Base-by-base conservation (phyloP, 2,797 vertebrate species). In the Chelmon rostratus region DNA sequence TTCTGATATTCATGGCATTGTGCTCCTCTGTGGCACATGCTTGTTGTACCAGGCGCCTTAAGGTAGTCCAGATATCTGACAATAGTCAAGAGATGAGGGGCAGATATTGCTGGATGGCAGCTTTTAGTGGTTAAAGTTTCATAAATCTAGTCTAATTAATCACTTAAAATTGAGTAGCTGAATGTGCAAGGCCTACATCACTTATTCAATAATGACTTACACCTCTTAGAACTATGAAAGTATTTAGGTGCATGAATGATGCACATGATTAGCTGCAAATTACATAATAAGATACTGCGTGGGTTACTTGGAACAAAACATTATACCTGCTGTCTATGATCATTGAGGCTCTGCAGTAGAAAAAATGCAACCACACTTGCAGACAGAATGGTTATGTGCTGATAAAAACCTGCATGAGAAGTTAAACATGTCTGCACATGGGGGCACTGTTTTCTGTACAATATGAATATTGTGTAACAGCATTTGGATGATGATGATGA, bases 1-100 rank as follows among this genome's bases (percentile, higher is more conserved):
- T 19, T 88, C 75, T 83, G 69, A 77, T 62, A 66, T 44, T 68
- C 59, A 19, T 23, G 47, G 56, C 38, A 62, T 56, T 23, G 15
- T 66, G 64, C 18, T 81, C 28, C 16, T 52, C 53, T 65, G n/a
- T 28, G 18, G 76, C 64, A 67, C 19, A 54, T 38, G 15, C 31
- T 13, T 71, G 44, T 56, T 33, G 31, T 56, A 31, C 28, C 0
- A 35, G 13, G 19, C 23, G 37, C 50, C 66, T 25, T 9, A 15
- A 23, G 8, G 35, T 54, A 7, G 31, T 23, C 3, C 15, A 15
- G 19, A 76, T 69, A 3, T 70, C 47, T 23, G 3, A 62, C 70
- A 46, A 21, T 40, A 69, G 58, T 46, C 23, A 46, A 33, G 31
- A 8, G 31, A 33, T 68, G 2, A 58, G 19, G 6, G 59, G 25